Evolutionary conservation across 30 jellyfish, hydroid and myxozoan genomes (phyloP).

Genomic region (Calvadosia cruxmelitensis): DNA sequence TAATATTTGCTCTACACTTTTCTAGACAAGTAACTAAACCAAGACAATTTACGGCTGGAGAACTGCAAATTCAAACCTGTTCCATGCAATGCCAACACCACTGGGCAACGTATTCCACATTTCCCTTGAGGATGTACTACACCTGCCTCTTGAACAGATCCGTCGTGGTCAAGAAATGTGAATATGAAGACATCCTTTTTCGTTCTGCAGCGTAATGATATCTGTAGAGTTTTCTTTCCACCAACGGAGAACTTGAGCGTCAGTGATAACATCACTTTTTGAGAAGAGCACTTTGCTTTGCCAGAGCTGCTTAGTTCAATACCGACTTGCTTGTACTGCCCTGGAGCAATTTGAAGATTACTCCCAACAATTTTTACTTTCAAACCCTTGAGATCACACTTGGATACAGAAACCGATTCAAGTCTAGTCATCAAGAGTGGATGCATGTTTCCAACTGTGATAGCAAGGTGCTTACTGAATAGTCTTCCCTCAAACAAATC

Average conservation of each 20-base stretch:
- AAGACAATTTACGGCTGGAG: no score
- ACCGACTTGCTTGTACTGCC: neutral
- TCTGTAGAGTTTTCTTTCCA: neutral
- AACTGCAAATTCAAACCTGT: no score
- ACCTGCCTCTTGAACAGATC: conserved; percentile 24
- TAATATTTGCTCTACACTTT: no score
- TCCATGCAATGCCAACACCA: conserved; percentile 17
- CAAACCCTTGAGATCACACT: neutral
- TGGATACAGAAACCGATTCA: neutral
- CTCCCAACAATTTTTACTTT: neutral
- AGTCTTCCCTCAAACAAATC: conserved; percentile 16
- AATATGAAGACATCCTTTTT: conserved; percentile 1
- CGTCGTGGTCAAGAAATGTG: conserved; percentile 17
- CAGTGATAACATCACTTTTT: neutral
- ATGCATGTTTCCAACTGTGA: conserved; percentile 8
- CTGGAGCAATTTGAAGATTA: neutral
- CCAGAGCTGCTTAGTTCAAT: neutral
- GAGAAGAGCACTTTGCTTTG: neutral
- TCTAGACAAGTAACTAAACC: no score
- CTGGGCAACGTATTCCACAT: conserved; percentile 11
- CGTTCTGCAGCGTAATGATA: conserved; percentile 3
- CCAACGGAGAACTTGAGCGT: neutral
- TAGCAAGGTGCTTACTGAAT: neutral
- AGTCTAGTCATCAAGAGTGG: neutral
- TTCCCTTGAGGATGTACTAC: conserved; percentile 6